Evolutionary conservation across 2,797 vertebrate species (phyloP).

Genomic region (Rhodeus uyekii): DNA sequence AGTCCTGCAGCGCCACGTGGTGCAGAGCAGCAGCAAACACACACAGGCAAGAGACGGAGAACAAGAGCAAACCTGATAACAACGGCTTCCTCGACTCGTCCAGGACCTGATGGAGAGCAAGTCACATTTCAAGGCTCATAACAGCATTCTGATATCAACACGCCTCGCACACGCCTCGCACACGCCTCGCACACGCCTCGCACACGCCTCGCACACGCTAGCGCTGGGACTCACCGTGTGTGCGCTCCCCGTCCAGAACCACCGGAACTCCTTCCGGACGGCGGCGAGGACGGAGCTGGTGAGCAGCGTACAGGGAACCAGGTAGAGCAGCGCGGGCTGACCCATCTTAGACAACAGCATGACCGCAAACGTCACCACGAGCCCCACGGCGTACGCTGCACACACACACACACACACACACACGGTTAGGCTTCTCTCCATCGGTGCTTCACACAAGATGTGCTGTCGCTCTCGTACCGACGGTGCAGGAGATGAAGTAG

Average conservation of each 20-base stretch:
- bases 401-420: conserved; percentile 13
- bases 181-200: too few relatives aligned
- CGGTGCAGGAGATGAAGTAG: conserved; percentile 86
- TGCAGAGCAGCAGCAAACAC: too few relatives aligned
- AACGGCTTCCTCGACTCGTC: conserved; percentile 85
- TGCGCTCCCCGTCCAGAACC: conserved; percentile 86
- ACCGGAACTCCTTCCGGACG: conserved; percentile 85
- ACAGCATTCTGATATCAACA: not conserved
- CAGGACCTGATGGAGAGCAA: conserved; percentile 83
- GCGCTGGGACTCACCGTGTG: conserved; percentile 80
- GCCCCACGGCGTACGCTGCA: conserved; percentile 88
- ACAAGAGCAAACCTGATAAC: conserved; percentile 77
- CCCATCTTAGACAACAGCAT: conserved; percentile 88
- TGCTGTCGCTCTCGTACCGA: conserved; percentile 78
- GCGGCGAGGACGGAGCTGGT: conserved; percentile 82
- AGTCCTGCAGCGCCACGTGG: too few relatives aligned
- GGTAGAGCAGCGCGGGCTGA: conserved; percentile 93
- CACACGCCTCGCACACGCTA: too few relatives aligned
- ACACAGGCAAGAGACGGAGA: conserved; percentile 31
- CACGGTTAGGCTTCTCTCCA: too few relatives aligned
- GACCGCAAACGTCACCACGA: conserved; percentile 87
- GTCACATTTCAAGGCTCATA: conserved; percentile 49
- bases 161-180: conserved; percentile 9
- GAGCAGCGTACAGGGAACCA: conserved; percentile 92
- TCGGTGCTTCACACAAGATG: too few relatives aligned